Evolutionary conservation across 2,113 vertebrate species (phyloP).

Genomic region (Oryzias curvinotus): DNA sequence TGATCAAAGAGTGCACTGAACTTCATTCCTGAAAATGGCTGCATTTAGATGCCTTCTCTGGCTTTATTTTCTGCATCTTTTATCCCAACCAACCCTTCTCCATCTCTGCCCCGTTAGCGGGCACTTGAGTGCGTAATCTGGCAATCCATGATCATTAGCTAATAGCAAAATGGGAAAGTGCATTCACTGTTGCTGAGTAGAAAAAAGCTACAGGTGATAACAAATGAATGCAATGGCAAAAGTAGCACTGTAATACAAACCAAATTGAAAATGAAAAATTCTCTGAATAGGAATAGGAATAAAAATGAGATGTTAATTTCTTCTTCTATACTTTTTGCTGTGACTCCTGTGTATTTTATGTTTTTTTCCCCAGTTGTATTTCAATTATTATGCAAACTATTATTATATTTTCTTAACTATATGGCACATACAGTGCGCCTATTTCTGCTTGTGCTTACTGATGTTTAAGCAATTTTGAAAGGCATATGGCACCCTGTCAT

Average conservation of each 20-base stretch:
- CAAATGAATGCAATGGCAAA: constrained; percentile 26
- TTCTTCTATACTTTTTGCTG: no score
- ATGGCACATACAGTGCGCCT: no score
- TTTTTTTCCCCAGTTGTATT: no score
- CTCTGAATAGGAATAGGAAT: constrained; percentile 6
- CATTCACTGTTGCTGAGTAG: constrained; percentile 11
- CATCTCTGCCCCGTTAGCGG: constrained; percentile 14
- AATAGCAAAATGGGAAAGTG: constrained; percentile 30
- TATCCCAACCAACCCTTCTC: constrained; percentile 7
- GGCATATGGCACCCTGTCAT: no score
- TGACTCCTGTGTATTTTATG: no score
- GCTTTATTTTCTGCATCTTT: not conserved
- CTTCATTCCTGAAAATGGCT: not conserved
- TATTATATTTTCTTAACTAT: no score
- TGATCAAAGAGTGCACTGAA: not conserved
- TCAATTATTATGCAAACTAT: no score
- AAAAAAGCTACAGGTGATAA: constrained; percentile 36
- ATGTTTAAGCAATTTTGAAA: no score
- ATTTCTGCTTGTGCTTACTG: no score
- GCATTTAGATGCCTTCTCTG: not conserved
- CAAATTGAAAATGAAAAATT: not conserved
- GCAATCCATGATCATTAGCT: constrained; percentile 39
- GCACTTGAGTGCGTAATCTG: constrained; percentile 19
- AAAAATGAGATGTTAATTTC: no score
- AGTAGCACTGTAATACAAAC: constrained; percentile 31